A percentile compares a stretch with the other conserved stretches of the same genome.
phyloP scores from a whole-genome alignment of 2,113 vertebrate species.

The Charina bottae region DNA sequence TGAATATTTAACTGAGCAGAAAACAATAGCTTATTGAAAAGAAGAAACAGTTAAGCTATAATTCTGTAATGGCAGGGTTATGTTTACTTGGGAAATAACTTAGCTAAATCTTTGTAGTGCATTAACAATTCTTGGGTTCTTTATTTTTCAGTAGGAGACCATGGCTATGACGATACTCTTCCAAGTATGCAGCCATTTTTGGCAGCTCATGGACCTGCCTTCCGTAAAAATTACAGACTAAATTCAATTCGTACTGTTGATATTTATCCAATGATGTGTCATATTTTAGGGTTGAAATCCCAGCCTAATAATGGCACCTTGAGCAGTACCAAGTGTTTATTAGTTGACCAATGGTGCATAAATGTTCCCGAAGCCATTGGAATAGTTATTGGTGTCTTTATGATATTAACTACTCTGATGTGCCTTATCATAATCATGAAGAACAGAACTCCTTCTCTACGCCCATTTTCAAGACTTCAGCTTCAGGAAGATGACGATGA shows the following conservation, averaged over 20 bases:
- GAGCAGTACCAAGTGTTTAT: conserved; percentile 75
- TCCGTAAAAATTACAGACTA: conserved; percentile 76
- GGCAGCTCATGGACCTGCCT: conserved; percentile 86
- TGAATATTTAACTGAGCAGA: not conserved
- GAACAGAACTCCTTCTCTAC: conserved; percentile 46
- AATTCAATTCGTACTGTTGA: conserved; percentile 82
- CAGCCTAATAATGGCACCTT: conserved; percentile 89
- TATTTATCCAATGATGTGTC: conserved; percentile 95
- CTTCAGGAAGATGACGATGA: conserved; percentile 82
- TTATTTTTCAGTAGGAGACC: conserved; percentile 86
- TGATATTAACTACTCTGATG: conserved; percentile 79
- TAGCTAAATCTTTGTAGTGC: not conserved
- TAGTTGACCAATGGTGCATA: conserved; percentile 80
- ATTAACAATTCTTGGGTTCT: conserved; percentile 14
- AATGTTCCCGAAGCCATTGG: conserved; percentile 74
- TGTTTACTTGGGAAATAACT: not conserved
- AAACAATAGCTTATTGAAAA: not conserved
- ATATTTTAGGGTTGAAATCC: conserved; percentile 80
- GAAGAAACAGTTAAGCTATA: not conserved
- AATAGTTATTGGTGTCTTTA: conserved; percentile 81
- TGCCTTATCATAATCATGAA: conserved; percentile 80
- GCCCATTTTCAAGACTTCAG: conserved; percentile 82
- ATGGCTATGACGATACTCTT: conserved; percentile 91
- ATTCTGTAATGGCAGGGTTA: not conserved
- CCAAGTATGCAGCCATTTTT: conserved; percentile 95